A percentile compares a stretch with the other conserved stretches of the same genome.
Conservation (phyloP, 2,888 invertebrate genomes). For the Philonicus albiceps region DNA sequence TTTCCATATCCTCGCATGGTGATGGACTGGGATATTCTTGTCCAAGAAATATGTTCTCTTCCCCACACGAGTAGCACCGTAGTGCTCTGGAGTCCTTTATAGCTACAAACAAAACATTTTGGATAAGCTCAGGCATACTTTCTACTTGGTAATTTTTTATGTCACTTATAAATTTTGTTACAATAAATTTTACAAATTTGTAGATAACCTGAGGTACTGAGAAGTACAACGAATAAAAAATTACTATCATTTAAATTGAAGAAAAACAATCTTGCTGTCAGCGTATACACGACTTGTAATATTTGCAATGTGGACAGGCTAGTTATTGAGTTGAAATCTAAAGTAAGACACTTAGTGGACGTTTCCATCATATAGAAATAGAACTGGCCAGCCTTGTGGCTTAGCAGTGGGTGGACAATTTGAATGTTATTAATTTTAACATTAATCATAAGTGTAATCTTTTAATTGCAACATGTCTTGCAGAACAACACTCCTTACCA, state of each 20-base stretch:
- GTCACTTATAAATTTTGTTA: neutral
- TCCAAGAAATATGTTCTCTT: slow-evolving; percentile 47
- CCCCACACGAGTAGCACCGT: slow-evolving; percentile 48
- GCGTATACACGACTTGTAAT: neutral
- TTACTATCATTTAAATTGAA: neutral
- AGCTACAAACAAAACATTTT: slow-evolving; percentile 27
- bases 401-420: neutral
- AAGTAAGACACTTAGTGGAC: neutral
- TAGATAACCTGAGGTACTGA: neutral
- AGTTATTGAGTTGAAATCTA: neutral
- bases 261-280: neutral
- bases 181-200: slow-evolving; percentile 9
- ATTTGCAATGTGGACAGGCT: neutral
- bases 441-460: neutral
- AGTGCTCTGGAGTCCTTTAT: slow-evolving; percentile 27
- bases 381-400: neutral
- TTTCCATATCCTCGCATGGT: slow-evolving; percentile 48
- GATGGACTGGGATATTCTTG: slow-evolving; percentile 45
- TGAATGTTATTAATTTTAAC: neutral
- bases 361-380: neutral
- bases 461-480: neutral
- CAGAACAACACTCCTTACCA: neutral
- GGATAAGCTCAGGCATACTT: neutral
- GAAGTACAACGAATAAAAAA: neutral
- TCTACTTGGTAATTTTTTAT: neutral